Base-by-base conservation (phyloP, 2,797 vertebrate genomes). In the Enteromius mattozi region DNA sequence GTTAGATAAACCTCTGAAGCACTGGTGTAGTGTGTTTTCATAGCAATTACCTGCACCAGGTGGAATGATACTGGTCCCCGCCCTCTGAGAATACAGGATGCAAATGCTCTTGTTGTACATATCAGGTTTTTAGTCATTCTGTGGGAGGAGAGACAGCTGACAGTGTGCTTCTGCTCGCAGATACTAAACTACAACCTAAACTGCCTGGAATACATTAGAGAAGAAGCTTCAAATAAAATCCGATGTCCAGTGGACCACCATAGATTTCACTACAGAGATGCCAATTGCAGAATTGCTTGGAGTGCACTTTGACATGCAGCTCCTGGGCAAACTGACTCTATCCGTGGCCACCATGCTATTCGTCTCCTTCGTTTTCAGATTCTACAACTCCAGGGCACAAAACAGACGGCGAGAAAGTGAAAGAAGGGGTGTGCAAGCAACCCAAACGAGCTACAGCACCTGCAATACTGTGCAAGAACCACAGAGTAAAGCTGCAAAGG, bases 261-360 rank as follows among this genome's bases (percentile, higher is more conserved):
- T 75, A 84, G 77, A 84, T 76, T 21, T 61, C 17, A 72, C 81
- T 85, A 21, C 89, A 90, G 88, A 90, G 21, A 96, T 96, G 95
- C 91, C 94, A 79, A 92, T 93, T 35, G 92, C 91, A 17, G 93
- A 95, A 47, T 91, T 94, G 85, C 78, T 90, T 78, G 92, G 89
- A 90, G 92, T 95, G 87, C 94, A 94, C 76, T 93, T 94, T 83
- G 96, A 97, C 92, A 98, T 97, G 97, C 95, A 94, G 93, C 95
- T 97, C 84, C 90, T 95, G 0, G 90, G 96, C 88, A 97, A 96
- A 91, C 91, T 98, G 87, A 92, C 95, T 42, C 83, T 98, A 78
- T 97, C 97, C 0, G 94, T 96, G 0, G 92, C 94, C 0, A 93
- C 92, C 0, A 93, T 97, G 87, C 91, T 99, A 68, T 91, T 98